These are phyloP conservation scores for Drosophila maculinotata DNA, from an alignment of 2,888 invertebrate genomes.

Conservation along the genomic window DNA sequence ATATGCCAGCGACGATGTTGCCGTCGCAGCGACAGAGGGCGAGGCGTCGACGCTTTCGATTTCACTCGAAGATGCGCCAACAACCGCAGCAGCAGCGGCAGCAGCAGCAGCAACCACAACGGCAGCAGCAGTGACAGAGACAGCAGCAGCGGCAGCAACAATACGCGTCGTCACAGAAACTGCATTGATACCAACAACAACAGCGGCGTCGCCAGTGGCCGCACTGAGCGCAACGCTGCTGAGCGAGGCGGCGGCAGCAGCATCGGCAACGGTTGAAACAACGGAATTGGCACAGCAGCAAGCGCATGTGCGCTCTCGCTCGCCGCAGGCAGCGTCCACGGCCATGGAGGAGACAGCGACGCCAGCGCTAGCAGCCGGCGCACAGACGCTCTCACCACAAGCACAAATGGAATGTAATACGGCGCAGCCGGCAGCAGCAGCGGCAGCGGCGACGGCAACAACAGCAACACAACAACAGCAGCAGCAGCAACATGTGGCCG, in stretches of 20 bases:
- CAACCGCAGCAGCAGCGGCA: slow-evolving; percentile 1
- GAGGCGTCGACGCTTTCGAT: slow-evolving; percentile 56
- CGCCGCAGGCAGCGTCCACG: slow-evolving; percentile 58
- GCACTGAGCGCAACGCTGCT: slow-evolving; percentile 58
- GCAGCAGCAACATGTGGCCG: slow-evolving; percentile 61
- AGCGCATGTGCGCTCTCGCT: slow-evolving; percentile 71
- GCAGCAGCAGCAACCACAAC: background rate
- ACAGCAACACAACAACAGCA: slow-evolving; percentile 30
- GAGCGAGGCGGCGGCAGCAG: slow-evolving; percentile 66
- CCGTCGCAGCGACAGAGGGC: slow-evolving; percentile 12
- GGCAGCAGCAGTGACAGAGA: background rate
- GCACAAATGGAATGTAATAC: slow-evolving; percentile 64
- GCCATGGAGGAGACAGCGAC: slow-evolving; percentile 62
- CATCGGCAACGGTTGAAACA: slow-evolving; percentile 56
- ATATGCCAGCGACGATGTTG: slow-evolving; percentile 61
- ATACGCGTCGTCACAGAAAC: slow-evolving; percentile 1
- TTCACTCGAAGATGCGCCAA: slow-evolving; percentile 50
- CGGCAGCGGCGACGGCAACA: slow-evolving; percentile 37
- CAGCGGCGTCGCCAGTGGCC: slow-evolving; percentile 26
- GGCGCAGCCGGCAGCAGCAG: slow-evolving; percentile 25
- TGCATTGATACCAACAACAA: slow-evolving; percentile 12
- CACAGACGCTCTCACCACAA: slow-evolving; percentile 44
- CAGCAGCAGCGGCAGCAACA: slow-evolving; percentile 10
- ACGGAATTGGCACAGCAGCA: slow-evolving; percentile 63
- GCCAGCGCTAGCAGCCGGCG: slow-evolving; percentile 49